phyloP scores from a whole-genome alignment of 2,888 invertebrate species.

The Protodeltote pygarga region DNA sequence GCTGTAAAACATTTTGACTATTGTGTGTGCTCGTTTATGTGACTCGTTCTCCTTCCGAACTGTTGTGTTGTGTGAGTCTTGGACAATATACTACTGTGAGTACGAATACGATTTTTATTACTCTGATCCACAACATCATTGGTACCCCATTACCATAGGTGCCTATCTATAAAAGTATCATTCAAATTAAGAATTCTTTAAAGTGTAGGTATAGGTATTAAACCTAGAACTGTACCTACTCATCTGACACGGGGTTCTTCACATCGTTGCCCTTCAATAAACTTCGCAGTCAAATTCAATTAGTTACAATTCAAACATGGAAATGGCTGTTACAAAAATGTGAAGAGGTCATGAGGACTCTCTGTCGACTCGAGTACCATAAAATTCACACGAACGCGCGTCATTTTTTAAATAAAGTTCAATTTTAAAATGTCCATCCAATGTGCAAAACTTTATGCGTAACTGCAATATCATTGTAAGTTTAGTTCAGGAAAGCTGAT shows the following conservation, averaged over 20 bases:
- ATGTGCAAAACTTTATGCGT: constrained; percentile 4
- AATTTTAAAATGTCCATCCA: constrained; percentile 18
- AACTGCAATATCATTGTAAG: too few relatives aligned
- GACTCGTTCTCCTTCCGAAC: too few relatives aligned
- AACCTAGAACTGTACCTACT: background rate
- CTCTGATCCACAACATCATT: too few relatives aligned
- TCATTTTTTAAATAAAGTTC: constrained; percentile 39
- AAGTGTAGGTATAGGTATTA: background rate
- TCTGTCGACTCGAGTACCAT: constrained; percentile 54
- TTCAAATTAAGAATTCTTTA: too few relatives aligned
- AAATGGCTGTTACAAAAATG: constrained; percentile 46
- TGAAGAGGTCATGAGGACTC: constrained; percentile 52
- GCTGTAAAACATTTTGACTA: too few relatives aligned
- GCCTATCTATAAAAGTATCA: too few relatives aligned
- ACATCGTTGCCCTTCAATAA: background rate
- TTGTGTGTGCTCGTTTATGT: too few relatives aligned
- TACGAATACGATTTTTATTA: too few relatives aligned
- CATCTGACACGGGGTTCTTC: background rate
- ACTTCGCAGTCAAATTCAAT: constrained; percentile 36
- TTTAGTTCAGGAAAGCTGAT: too few relatives aligned
- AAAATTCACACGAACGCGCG: constrained; percentile 26
- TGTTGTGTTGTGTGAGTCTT: too few relatives aligned
- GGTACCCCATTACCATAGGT: too few relatives aligned
- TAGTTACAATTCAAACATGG: constrained; percentile 37
- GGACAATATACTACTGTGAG: too few relatives aligned